These are phyloP conservation scores for Platyscapa corneri DNA, from an alignment of 1,140 invertebrate species.

Conservation along the genomic window DNA sequence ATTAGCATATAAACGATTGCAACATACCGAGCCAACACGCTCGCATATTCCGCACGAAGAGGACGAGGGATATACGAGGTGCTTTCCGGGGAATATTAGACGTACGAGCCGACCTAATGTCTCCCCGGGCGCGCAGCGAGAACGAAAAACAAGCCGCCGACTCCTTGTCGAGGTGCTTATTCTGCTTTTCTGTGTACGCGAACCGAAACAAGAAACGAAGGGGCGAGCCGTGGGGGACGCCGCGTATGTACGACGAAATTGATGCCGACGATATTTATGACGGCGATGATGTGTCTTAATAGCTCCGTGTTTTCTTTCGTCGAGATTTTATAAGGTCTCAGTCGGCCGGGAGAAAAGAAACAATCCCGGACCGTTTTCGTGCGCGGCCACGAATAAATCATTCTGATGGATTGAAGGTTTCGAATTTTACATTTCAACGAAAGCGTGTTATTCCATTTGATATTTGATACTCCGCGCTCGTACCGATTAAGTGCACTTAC, in stretches of 20 bases:
- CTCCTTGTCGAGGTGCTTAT: not conserved
- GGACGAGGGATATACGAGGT: not conserved
- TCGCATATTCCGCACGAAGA: not conserved
- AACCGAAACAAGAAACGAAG: constrained; percentile 12
- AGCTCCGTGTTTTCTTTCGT: constrained; percentile 12
- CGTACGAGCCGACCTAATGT: not conserved
- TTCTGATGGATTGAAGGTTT: constrained; percentile 24
- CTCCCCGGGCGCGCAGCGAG: not conserved
- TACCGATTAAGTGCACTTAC: not conserved
- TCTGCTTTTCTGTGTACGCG: not conserved
- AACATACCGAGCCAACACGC: constrained; percentile 44
- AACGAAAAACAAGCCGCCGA: constrained; percentile 10
- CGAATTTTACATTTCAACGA: constrained; percentile 14
- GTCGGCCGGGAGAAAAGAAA: not conserved
- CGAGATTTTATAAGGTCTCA: constrained; percentile 1
- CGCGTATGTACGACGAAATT: not conserved
- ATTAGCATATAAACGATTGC: constrained; percentile 65
- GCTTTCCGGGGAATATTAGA: constrained; percentile 8
- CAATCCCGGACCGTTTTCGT: not conserved
- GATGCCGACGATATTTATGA: constrained; percentile 41
- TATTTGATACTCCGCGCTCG: not conserved
- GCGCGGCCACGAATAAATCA: constrained; percentile 38
- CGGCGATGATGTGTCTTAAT: constrained; percentile 41
- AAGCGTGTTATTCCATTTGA: constrained; percentile 26
- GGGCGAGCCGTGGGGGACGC: not conserved